phyloP scores from a whole-genome alignment of 2,113 vertebrate genomes.

The Azemiops feae region DNA sequence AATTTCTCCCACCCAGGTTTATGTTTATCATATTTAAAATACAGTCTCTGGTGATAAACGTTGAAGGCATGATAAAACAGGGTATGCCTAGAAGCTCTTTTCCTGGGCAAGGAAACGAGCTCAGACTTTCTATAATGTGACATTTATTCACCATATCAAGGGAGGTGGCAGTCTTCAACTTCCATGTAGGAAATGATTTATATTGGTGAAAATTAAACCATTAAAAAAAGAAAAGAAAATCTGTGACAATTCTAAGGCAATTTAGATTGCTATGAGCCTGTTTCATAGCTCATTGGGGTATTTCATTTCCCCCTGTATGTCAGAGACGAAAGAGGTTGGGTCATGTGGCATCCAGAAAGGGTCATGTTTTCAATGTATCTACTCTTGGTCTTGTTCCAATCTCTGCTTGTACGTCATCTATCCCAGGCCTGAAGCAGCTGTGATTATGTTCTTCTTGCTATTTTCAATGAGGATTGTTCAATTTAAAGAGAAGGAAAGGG shows the following conservation, averaged over 20 bases:
- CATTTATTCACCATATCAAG: neutral
- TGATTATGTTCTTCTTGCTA: neutral
- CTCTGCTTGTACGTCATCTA: neutral
- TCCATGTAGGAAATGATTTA: neutral
- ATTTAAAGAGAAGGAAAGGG: neutral
- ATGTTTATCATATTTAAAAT: neutral
- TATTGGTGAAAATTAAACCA: neutral
- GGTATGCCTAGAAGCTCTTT: neutral
- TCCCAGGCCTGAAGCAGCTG: neutral
- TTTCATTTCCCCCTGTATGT: neutral
- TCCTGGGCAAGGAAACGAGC: neutral
- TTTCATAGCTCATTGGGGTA: neutral
- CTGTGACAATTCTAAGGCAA: neutral
- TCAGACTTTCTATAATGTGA: neutral
- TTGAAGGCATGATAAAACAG: neutral
- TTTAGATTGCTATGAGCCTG: neutral
- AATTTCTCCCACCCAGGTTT: neutral
- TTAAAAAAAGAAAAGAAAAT: neutral
- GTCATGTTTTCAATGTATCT: neutral
- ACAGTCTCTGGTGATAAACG: neutral
- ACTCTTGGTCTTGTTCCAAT: neutral
- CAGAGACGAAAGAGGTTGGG: neutral
- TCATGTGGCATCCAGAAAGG: neutral
- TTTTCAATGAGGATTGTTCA: neutral
- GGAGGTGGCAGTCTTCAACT: neutral